Evolutionary conservation across 1,140 invertebrate species (phyloP).

Genomic region (Oscheius sp.): DNA sequence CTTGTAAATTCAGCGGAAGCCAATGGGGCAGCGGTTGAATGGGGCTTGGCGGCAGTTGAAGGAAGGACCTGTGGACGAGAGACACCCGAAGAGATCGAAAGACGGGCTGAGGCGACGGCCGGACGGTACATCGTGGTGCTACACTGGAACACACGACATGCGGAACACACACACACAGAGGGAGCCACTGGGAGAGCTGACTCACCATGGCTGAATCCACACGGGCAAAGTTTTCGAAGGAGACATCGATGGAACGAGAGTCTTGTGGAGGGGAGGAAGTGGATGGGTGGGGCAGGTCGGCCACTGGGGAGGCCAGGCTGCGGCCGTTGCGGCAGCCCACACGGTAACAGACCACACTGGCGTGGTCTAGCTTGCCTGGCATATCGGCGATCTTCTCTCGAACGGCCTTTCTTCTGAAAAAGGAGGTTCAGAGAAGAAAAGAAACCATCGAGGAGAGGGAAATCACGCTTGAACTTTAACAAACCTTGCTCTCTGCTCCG

Average conservation of each 20-base stretch:
- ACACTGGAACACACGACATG: background rate
- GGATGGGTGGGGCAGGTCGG: background rate
- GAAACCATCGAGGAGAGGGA: background rate
- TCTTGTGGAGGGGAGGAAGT: background rate
- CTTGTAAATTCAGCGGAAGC: background rate
- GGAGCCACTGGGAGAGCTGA: background rate
- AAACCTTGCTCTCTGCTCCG: conserved; percentile 26
- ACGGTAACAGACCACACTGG: conserved; percentile 78
- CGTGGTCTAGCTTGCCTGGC: conserved; percentile 89
- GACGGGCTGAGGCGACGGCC: background rate
- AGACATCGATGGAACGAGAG: background rate
- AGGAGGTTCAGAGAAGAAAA: background rate
- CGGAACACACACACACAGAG: background rate
- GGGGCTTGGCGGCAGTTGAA: background rate
- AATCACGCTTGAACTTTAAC: background rate
- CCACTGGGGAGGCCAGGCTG: background rate
- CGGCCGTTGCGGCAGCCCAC: conserved; percentile 62
- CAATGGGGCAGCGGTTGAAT: background rate
- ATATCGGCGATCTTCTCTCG: conserved; percentile 74
- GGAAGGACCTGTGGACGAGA: background rate
- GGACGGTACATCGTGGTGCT: background rate
- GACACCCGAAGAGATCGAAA: background rate
- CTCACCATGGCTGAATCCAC: background rate
- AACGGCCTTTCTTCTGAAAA: conserved; percentile 67
- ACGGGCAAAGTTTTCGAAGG: conserved; percentile 2